A percentile compares a stretch with the other conserved stretches of the same genome.
These are phyloP conservation scores for Archilochus colubris DNA, from an alignment of 2,113 vertebrate species.

Conservation along the genomic window DNA sequence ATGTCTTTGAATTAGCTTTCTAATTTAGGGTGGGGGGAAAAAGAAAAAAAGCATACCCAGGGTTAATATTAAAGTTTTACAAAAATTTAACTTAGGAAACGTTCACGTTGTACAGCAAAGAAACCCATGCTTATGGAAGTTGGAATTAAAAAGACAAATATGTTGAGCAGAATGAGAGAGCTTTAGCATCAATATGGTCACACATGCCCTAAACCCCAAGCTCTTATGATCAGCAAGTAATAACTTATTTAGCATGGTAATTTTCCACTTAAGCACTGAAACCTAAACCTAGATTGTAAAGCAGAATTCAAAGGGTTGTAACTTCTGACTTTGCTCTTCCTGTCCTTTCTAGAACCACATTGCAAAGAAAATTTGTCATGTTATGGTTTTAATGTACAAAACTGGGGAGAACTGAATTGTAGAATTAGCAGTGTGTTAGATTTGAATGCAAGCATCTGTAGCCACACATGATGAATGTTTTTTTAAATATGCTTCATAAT, in stretches of 20 bases:
- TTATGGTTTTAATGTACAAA: background rate
- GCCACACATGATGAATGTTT: background rate
- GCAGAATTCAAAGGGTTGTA: background rate
- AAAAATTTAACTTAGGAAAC: conserved; percentile 9
- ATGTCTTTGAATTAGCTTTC: background rate
- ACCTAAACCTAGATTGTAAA: background rate
- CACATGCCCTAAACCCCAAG: background rate
- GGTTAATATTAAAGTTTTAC: background rate
- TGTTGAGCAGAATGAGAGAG: background rate
- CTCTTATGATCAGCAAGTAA: background rate
- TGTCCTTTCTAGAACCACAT: background rate
- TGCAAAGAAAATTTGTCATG: background rate
- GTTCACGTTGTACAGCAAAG: conserved; percentile 16
- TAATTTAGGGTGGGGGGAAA: background rate
- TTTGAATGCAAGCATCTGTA: background rate
- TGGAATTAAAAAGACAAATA: conserved; percentile 47
- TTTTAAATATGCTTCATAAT: background rate
- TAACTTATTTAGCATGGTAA: background rate
- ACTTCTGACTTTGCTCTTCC: background rate
- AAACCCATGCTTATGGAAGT: background rate
- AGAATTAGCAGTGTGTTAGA: background rate
- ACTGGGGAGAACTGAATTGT: background rate
- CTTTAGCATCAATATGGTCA: background rate
- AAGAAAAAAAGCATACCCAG: background rate
- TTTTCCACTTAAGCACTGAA: conserved; percentile 28